Percentiles rank a stretch among this genome's conserved stretches.
These are phyloP conservation scores for Hymenopus coronatus DNA, from an alignment of 2,888 invertebrate genomes.

Conservation along the genomic window DNA sequence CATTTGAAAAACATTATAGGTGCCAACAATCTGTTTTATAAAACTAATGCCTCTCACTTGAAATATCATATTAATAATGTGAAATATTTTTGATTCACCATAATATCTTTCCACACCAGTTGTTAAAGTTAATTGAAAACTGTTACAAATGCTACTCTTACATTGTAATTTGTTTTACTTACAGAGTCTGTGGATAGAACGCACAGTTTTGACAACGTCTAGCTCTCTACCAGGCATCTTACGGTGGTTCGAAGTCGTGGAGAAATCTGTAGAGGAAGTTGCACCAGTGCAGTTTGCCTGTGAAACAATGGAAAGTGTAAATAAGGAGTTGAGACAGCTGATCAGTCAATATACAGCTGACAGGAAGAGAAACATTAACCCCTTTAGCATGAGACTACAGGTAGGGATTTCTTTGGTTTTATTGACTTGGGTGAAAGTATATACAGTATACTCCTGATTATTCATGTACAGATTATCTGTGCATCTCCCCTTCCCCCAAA, in stretches of 20 bases:
- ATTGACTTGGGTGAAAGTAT: too few species aligned
- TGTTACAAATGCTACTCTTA: neutral
- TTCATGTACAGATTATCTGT: too few species aligned
- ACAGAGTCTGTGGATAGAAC: conserved; percentile 89
- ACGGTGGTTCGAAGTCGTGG: conserved; percentile 88
- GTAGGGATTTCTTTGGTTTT: conserved; percentile 33
- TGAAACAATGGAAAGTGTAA: conserved; percentile 89
- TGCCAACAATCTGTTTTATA: too few species aligned
- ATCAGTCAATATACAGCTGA: conserved; percentile 78
- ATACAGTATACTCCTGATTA: too few species aligned
- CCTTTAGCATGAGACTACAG: conserved; percentile 87
- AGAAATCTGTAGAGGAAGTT: conserved; percentile 69
- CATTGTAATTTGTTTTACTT: conserved; percentile 37
- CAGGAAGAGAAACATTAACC: conserved; percentile 80
- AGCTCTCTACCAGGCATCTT: conserved; percentile 86
- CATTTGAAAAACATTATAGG: too few species aligned
- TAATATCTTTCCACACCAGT: too few species aligned
- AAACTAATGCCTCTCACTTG: too few species aligned
- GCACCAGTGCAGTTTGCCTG: conserved; percentile 87
- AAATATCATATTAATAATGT: too few species aligned
- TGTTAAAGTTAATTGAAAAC: too few species aligned
- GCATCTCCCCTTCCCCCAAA: too few species aligned
- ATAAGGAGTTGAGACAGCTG: conserved; percentile 77
- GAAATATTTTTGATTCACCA: too few species aligned
- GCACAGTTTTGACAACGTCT: conserved; percentile 81